Conservation (phyloP, 2,888 invertebrate genomes). For the Hypselothyrea guttata region DNA sequence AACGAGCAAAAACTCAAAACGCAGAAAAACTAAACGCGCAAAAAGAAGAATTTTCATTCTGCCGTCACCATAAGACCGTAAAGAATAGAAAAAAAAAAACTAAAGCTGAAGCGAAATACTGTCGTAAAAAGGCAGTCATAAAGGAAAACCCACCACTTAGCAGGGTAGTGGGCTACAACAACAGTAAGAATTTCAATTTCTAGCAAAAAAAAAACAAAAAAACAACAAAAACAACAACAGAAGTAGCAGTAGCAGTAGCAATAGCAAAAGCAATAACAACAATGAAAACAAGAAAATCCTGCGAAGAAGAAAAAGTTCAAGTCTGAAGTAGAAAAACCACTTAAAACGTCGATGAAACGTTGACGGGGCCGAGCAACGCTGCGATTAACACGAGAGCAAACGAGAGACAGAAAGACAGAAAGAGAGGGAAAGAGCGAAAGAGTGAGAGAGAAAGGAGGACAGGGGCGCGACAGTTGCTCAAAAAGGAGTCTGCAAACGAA, state of each 20-base stretch:
- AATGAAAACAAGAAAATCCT: slow-evolving; percentile 69
- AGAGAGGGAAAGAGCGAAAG: slow-evolving; percentile 22
- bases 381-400: slow-evolving; percentile 27
- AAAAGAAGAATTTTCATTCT: slow-evolving; percentile 73
- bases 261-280: slow-evolving; percentile 38
- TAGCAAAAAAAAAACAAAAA: slow-evolving; percentile 39
- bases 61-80: slow-evolving; percentile 61
- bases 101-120: slow-evolving; percentile 31
- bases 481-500: slow-evolving; percentile 63
- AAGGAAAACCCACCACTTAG: slow-evolving; percentile 75
- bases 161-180: slow-evolving; percentile 58
- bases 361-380: slow-evolving; percentile 40
- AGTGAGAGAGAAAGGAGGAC: slow-evolving; percentile 5
- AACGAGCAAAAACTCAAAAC: slow-evolving; percentile 74
- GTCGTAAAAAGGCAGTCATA: slow-evolving; percentile 62
- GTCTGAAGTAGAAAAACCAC: slow-evolving; percentile 75
- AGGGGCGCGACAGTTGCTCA: slow-evolving; percentile 24
- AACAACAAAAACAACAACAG: slow-evolving; percentile 54
- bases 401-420: slow-evolving; percentile 6
- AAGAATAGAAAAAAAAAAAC: slow-evolving; percentile 22
- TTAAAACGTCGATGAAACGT: slow-evolving; percentile 73
- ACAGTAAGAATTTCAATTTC: slow-evolving; percentile 8
- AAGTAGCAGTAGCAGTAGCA: slow-evolving; percentile 51
- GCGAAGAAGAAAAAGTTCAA: slow-evolving; percentile 67
- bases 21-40: slow-evolving; percentile 76